phyloP scores from a whole-genome alignment of 35 echinoderm and acorn worm species.

The Apostichopus japonicus region DNA sequence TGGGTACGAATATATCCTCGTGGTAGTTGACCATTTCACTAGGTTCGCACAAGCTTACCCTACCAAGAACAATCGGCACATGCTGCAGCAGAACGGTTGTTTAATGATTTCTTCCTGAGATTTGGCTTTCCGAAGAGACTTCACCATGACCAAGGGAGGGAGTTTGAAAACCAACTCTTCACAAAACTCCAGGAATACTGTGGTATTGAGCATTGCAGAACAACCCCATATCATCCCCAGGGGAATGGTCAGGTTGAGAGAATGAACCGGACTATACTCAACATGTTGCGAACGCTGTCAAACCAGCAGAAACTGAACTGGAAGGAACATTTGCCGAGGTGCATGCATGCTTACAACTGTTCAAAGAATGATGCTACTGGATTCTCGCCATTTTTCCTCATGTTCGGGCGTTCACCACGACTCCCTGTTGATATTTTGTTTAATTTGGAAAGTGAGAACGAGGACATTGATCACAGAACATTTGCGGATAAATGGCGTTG shows the following conservation, averaged over 20 bases:
- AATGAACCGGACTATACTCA: slow-evolving; percentile 56
- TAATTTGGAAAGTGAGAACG: background rate
- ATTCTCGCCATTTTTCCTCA: too few relatives aligned
- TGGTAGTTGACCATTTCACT: slow-evolving; percentile 75
- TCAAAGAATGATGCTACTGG: too few relatives aligned
- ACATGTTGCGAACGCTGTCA: too few relatives aligned
- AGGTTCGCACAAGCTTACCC: slow-evolving; percentile 73
- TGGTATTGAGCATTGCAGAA: slow-evolving; percentile 19
- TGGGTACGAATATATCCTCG: background rate
- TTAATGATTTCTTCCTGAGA: slow-evolving; percentile 62
- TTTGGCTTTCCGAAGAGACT: slow-evolving; percentile 65
- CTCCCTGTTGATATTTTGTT: slow-evolving; percentile 37
- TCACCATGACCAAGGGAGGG: slow-evolving; percentile 69
- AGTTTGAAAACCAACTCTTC: slow-evolving; percentile 72
- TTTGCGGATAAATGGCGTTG: slow-evolving; percentile 60
- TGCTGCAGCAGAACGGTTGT: slow-evolving; percentile 56
- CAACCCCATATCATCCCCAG: slow-evolving; percentile 56
- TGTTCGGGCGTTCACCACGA: background rate
- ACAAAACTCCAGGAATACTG: slow-evolving; percentile 18
- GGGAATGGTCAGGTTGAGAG: slow-evolving; percentile 40
- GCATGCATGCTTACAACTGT: too few relatives aligned
- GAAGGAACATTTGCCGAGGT: too few relatives aligned
- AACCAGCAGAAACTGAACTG: too few relatives aligned
- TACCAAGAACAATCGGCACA: slow-evolving; percentile 65
- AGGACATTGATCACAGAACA: background rate